Conservation (phyloP, 2,797 vertebrate species). For the Catamblyrhynchus diadema region DNA sequence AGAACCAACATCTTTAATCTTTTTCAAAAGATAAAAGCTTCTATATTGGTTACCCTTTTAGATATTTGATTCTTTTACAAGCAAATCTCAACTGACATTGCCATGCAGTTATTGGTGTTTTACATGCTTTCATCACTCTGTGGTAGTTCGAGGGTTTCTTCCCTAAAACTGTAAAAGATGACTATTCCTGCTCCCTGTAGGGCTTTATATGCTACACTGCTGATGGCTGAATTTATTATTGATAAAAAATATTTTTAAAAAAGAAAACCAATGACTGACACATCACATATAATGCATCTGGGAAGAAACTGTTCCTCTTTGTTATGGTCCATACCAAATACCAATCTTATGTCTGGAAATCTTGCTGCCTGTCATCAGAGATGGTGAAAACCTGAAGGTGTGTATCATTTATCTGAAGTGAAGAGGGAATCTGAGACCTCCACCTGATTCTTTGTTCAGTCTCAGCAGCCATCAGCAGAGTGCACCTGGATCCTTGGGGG, state of each 20-base stretch:
- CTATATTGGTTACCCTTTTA: not conserved
- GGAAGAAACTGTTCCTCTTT: constrained; percentile 4
- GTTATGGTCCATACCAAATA: not conserved
- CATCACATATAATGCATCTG: not conserved
- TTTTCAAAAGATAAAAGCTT: not conserved
- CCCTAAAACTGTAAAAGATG: not conserved
- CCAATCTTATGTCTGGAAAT: not conserved
- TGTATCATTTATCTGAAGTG: not conserved
- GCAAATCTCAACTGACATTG: not conserved
- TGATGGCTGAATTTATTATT: not conserved
- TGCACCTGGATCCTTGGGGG: not conserved
- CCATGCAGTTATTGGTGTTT: not conserved
- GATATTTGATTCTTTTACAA: not conserved
- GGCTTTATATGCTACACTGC: not conserved
- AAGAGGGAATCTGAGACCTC: not conserved
- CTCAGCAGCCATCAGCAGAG: not conserved
- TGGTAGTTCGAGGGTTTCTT: not conserved
- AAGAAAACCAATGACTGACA: not conserved
- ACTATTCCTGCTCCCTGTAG: not conserved
- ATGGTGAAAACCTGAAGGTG: not conserved
- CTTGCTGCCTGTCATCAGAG: not conserved
- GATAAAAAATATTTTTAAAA: constrained; percentile 5
- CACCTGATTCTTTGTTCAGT: constrained; percentile 5
- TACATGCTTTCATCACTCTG: not conserved
- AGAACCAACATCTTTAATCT: not conserved